Evolutionary conservation across 2,113 vertebrate species (phyloP).

Genomic region (Corydoras maculifer): DNA sequence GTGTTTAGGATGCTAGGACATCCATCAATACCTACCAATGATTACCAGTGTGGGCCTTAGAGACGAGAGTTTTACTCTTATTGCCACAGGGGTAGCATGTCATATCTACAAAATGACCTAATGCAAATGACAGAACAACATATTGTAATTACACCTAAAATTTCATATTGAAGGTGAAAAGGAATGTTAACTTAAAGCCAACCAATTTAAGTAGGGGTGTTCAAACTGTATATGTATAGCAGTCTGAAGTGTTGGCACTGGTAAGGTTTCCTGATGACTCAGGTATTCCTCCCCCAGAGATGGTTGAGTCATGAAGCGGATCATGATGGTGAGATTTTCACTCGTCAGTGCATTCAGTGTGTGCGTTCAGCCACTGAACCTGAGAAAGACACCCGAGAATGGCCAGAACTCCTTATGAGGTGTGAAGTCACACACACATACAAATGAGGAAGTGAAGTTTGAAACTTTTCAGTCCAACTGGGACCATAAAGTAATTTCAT

Average conservation of each 20-base stretch:
- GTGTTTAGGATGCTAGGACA: too few species aligned
- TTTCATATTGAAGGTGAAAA: too few species aligned
- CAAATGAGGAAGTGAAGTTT: constrained; percentile 26
- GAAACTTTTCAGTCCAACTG: constrained; percentile 26
- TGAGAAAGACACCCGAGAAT: constrained; percentile 38
- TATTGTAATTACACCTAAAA: too few species aligned
- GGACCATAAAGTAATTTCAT: background rate
- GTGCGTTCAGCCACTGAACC: constrained; percentile 35
- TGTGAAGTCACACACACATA: constrained; percentile 28
- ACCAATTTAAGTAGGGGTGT: too few species aligned
- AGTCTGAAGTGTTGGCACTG: constrained; percentile 34
- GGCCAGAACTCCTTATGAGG: constrained; percentile 36
- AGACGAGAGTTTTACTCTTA: too few species aligned
- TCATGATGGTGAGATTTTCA: constrained; percentile 41
- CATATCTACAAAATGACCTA: too few species aligned
- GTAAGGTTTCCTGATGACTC: constrained; percentile 36
- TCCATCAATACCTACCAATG: too few species aligned
- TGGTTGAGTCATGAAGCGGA: constrained; percentile 33
- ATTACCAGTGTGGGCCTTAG: too few species aligned
- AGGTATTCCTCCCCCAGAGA: constrained; percentile 47
- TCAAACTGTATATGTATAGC: background rate
- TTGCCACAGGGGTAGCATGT: too few species aligned
- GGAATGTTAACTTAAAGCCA: too few species aligned
- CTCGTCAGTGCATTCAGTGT: constrained; percentile 35
- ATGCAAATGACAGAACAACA: too few species aligned